Conservation (phyloP, 1,140 invertebrate species). For the Thalassaphorura encarpata region DNA sequence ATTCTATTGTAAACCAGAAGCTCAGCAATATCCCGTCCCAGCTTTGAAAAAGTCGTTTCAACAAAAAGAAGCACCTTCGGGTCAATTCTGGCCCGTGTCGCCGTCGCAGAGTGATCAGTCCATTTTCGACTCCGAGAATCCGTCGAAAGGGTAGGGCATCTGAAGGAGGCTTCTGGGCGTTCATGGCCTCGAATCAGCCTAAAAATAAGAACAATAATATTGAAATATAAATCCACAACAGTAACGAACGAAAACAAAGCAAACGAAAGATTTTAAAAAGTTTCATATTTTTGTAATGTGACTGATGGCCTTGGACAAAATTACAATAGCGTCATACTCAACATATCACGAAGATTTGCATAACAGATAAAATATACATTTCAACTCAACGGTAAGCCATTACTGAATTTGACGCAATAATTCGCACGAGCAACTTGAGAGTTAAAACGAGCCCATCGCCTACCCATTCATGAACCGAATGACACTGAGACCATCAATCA, state of each 20-base stretch:
- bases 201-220: constrained; percentile 34
- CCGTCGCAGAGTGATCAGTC: constrained; percentile 60
- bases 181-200: constrained; percentile 56
- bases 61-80: constrained; percentile 88
- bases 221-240: too few relatives aligned
- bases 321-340: neutral
- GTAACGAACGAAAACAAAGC: too few relatives aligned
- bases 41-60: constrained; percentile 83
- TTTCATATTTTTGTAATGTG: too few relatives aligned
- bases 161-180: constrained; percentile 62
- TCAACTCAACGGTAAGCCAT: neutral
- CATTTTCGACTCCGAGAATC: constrained; percentile 21
- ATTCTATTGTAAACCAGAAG: constrained; percentile 85
- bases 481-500: neutral
- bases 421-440: too few relatives aligned
- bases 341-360: too few relatives aligned
- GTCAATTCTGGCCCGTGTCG: constrained; percentile 56
- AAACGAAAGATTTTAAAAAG: too few relatives aligned
- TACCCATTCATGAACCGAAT: neutral
- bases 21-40: constrained; percentile 86
- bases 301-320: too few relatives aligned
- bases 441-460: too few relatives aligned
- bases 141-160: constrained; percentile 53
- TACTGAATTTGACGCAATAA: too few relatives aligned
- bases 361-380: too few relatives aligned